These are phyloP conservation scores for Oreochromis aureus DNA, from an alignment of 2,113 vertebrate species.

Conservation along the genomic window DNA sequence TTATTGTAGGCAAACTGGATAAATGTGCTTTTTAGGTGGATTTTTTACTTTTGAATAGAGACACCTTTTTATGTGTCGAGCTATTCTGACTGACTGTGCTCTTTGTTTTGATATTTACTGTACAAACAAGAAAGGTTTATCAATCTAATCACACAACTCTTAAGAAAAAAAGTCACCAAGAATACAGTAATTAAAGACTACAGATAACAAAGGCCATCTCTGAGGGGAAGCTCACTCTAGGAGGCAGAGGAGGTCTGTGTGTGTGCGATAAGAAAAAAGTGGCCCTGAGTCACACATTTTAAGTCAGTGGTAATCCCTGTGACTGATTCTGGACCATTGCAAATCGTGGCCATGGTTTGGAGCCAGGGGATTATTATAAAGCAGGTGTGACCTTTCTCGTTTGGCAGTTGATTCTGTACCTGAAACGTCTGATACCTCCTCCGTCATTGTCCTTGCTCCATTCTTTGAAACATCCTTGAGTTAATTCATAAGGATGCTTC, in stretches of 20 bases:
- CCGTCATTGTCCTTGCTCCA: background rate
- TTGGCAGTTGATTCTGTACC: conserved; percentile 10
- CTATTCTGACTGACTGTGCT: background rate
- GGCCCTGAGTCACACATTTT: conserved; percentile 34
- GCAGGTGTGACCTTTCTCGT: conserved; percentile 41
- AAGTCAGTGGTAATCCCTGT: conserved; percentile 53
- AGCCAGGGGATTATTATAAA: conserved; percentile 39
- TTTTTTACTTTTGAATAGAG: background rate
- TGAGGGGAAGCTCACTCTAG: background rate
- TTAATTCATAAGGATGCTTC: conserved; percentile 11
- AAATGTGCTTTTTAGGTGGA: background rate
- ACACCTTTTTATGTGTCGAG: background rate
- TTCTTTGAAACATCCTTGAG: background rate
- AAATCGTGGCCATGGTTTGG: conserved; percentile 18
- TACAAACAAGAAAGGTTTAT: background rate
- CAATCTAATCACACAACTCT: background rate
- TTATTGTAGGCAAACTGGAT: background rate
- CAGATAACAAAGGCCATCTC: background rate
- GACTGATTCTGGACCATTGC: conserved; percentile 44
- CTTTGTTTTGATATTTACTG: background rate
- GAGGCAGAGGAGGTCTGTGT: conserved; percentile 19
- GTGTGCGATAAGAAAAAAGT: conserved; percentile 50
- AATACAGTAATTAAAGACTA: background rate
- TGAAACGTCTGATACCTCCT: conserved; percentile 7
- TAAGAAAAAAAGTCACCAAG: background rate